phyloP scores from a whole-genome alignment of 2,888 invertebrate species.

The Tortricodes alternella region DNA sequence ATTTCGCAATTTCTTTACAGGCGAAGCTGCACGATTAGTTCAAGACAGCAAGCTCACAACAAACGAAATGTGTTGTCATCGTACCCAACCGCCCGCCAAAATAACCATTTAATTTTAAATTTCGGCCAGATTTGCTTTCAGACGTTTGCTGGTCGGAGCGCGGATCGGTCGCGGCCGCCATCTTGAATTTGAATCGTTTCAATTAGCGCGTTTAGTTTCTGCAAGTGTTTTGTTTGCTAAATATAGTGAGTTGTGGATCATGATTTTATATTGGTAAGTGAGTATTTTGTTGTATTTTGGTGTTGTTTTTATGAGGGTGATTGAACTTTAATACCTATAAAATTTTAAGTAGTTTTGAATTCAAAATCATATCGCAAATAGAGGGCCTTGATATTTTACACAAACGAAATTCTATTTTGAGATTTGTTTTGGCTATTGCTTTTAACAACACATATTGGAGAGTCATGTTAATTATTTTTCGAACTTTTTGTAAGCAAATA shows the following conservation, averaged over 20 bases:
- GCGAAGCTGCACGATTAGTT: too few relatives aligned
- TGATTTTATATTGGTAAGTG: constrained; percentile 75
- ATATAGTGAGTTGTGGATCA: constrained; percentile 52
- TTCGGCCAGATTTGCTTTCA: constrained; percentile 63
- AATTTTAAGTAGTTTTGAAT: neutral
- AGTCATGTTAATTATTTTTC: too few relatives aligned
- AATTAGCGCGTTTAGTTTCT: constrained; percentile 42
- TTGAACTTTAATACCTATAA: constrained; percentile 41
- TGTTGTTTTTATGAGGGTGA: neutral
- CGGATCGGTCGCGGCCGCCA: constrained; percentile 50
- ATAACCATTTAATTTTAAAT: constrained; percentile 68
- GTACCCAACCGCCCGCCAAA: constrained; percentile 37
- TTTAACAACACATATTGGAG: too few relatives aligned
- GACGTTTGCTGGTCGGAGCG: constrained; percentile 50
- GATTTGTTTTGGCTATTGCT: too few relatives aligned
- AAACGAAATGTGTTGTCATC: neutral
- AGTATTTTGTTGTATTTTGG: constrained; percentile 45
- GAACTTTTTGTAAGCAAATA: too few relatives aligned
- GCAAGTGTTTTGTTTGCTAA: constrained; percentile 35
- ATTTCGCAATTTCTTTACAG: too few relatives aligned
- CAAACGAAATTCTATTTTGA: too few relatives aligned
- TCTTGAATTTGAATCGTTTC: constrained; percentile 45
- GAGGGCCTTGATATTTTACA: too few relatives aligned
- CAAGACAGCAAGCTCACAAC: neutral
- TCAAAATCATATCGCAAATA: neutral